phyloP scores from a whole-genome alignment of 2,888 invertebrate species.

The Willowsia nigromaculata region DNA sequence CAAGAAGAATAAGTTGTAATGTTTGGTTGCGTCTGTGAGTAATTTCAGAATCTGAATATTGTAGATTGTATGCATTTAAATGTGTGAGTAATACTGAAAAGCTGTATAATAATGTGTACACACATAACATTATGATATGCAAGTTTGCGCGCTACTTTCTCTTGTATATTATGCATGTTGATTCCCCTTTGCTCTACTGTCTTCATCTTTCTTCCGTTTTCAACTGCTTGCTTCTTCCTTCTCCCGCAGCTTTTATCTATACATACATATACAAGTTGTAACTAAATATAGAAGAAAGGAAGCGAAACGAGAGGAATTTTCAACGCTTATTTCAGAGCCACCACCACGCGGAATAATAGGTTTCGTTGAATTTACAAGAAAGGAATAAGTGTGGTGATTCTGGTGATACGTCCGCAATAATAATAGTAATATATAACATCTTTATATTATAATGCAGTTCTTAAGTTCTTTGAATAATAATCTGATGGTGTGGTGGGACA shows the following conservation, averaged over 20 bases:
- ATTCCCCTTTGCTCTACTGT: slow-evolving; percentile 36
- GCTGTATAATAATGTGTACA: neutral
- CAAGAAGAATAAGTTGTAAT: slow-evolving; percentile 66
- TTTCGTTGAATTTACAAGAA: slow-evolving; percentile 6
- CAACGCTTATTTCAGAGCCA: slow-evolving; percentile 45
- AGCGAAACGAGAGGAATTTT: slow-evolving; percentile 34
- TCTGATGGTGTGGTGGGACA: slow-evolving; percentile 40
- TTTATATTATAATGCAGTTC: slow-evolving; percentile 9
- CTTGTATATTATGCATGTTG: neutral
- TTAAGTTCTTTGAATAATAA: slow-evolving; percentile 49
- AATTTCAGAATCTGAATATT: slow-evolving; percentile 64
- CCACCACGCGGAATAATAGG: neutral
- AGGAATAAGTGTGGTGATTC: neutral
- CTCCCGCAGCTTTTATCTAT: neutral
- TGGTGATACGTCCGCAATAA: neutral
- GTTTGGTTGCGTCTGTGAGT: slow-evolving; percentile 63
- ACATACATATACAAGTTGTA: neutral
- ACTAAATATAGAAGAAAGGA: slow-evolving; percentile 8
- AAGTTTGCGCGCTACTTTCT: neutral
- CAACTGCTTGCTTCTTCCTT: neutral
- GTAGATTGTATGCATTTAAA: slow-evolving; percentile 8
- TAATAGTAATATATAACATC: neutral
- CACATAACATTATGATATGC: neutral
- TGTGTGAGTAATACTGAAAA: neutral
- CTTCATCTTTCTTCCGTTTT: slow-evolving; percentile 44